Conservation (phyloP, 2,797 vertebrate genomes). For the Labroides dimidiatus region DNA sequence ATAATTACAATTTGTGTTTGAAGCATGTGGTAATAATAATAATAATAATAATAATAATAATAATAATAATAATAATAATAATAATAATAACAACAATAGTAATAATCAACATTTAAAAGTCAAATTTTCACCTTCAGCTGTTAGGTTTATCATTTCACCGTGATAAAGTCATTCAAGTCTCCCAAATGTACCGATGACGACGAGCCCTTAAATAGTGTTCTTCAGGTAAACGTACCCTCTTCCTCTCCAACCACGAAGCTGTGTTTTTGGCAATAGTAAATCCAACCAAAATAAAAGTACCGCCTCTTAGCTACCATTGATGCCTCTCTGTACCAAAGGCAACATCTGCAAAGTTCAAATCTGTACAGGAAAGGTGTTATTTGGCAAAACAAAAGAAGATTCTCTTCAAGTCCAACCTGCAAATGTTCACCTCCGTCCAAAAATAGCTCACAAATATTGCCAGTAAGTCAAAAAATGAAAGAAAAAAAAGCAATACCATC, state of each 20-base stretch:
- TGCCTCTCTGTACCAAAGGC: conserved; percentile 83
- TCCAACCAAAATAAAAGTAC: conserved; percentile 71
- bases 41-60: conserved; percentile 55
- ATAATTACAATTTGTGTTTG: conserved; percentile 83
- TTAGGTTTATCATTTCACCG: conserved; percentile 44
- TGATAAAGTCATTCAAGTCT: conserved; percentile 66
- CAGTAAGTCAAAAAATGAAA: conserved; percentile 56
- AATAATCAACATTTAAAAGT: conserved; percentile 77
- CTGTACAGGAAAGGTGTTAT: conserved; percentile 75
- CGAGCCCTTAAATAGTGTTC: conserved; percentile 85
- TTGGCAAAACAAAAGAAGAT: conserved; percentile 78
- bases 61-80: conserved; percentile 38
- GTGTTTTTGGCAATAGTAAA: conserved; percentile 84
- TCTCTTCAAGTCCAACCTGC: conserved; percentile 51
- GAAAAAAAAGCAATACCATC: conserved; percentile 45
- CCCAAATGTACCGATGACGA: conserved; percentile 66
- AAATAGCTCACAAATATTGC: conserved; percentile 83
- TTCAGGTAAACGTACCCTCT: conserved; percentile 60
- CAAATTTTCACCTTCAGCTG: conserved; percentile 67
- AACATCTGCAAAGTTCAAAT: conserved; percentile 72
- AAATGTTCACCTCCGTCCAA: conserved; percentile 43
- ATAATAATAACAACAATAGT: conserved; percentile 45
- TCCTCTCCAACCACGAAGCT: conserved; percentile 45
- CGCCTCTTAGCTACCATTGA: conserved; percentile 73
- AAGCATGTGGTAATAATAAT: conserved; percentile 68